Evolutionary conservation across 2,113 vertebrate species (phyloP).

Genomic region (Paramisgurnus dabryanus): DNA sequence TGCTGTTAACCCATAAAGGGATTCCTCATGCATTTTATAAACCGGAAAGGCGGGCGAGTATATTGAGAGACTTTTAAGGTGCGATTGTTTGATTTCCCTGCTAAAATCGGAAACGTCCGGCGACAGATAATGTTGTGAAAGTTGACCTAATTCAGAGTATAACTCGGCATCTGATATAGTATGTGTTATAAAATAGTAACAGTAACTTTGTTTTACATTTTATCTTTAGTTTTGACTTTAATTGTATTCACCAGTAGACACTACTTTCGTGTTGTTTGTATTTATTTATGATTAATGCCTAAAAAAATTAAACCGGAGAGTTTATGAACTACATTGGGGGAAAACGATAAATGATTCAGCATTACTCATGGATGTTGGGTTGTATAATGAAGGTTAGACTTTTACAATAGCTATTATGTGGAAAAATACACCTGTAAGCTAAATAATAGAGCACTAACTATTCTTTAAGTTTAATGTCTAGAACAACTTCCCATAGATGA

Average conservation of each 20-base stretch:
- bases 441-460: slow-evolving; percentile 96
- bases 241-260: slow-evolving; percentile 95
- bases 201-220: slow-evolving; percentile 84
- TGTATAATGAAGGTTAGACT: slow-evolving; percentile 85
- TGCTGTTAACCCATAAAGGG: slow-evolving; percentile 75
- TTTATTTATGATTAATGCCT: slow-evolving; percentile 99
- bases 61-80: slow-evolving; percentile 66
- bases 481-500: slow-evolving; percentile 76
- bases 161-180: slow-evolving; percentile 77
- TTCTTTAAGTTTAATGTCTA: slow-evolving; percentile 79
- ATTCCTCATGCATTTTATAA: slow-evolving; percentile 67
- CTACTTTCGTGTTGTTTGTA: slow-evolving; percentile 96
- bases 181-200: slow-evolving; percentile 81
- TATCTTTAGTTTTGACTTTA: slow-evolving; percentile 80
- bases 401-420: slow-evolving; percentile 77
- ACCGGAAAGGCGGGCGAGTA: slow-evolving; percentile 68
- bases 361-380: slow-evolving; percentile 86
- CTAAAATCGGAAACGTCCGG: slow-evolving; percentile 59
- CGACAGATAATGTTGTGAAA: slow-evolving; percentile 42
- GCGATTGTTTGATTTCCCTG: slow-evolving; percentile 68
- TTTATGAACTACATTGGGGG: slow-evolving; percentile 82
- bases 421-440: slow-evolving; percentile 83
- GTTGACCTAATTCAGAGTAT: slow-evolving; percentile 67
- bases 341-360: slow-evolving; percentile 86
- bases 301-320: slow-evolving; percentile 67